Evolutionary conservation across 2,888 invertebrate species (phyloP).

Genomic region (Mythimna lalbum): DNA sequence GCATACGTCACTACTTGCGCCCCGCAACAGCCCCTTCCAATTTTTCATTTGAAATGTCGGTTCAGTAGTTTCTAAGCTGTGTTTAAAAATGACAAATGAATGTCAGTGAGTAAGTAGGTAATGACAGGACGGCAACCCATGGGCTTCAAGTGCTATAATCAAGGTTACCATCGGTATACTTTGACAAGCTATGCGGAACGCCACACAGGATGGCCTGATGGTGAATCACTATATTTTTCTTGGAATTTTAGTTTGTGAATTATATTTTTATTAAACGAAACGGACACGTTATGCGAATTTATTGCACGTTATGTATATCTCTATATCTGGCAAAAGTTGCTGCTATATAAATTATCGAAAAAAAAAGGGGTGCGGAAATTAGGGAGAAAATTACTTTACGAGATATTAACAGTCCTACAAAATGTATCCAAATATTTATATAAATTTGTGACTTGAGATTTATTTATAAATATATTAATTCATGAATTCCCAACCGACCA

Average conservation of each 20-base stretch:
- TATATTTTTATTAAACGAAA: neutral
- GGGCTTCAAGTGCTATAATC: slow-evolving; percentile 28
- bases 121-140: slow-evolving; percentile 6
- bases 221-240: slow-evolving; percentile 17
- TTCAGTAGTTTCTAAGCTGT: slow-evolving; percentile 17
- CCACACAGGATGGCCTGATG: slow-evolving; percentile 5
- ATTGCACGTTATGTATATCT: too few relatives aligned
- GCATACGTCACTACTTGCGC: neutral
- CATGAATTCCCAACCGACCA: too few relatives aligned
- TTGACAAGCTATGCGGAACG: slow-evolving; percentile 30
- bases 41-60: slow-evolving; percentile 1
- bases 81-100: slow-evolving; percentile 43
- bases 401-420: too few relatives aligned
- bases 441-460: too few relatives aligned
- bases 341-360: too few relatives aligned
- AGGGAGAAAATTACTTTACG: too few relatives aligned
- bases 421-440: too few relatives aligned
- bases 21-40: neutral
- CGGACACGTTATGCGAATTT: too few relatives aligned
- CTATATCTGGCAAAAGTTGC: too few relatives aligned
- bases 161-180: slow-evolving; percentile 21
- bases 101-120: slow-evolving; percentile 22
- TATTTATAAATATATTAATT: too few relatives aligned
- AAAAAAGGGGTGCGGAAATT: too few relatives aligned
- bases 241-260: neutral